Conservation (phyloP, 2,888 invertebrate genomes). For the Oligia latruncula region DNA sequence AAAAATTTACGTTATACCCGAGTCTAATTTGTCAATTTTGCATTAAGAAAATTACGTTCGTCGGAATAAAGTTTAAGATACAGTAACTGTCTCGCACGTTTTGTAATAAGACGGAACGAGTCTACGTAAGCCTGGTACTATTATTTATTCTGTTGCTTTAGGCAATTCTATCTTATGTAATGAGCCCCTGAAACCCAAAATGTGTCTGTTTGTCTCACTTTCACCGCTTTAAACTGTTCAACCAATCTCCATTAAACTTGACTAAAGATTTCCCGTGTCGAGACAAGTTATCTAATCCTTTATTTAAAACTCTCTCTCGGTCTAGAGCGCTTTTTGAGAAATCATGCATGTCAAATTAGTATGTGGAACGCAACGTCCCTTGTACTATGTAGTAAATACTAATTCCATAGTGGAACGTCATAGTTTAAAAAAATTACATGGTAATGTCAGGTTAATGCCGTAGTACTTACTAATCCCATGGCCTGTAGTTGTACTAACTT, state of each 20-base stretch:
- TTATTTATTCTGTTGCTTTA: conserved; percentile 39
- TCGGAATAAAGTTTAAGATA: too few relatives aligned
- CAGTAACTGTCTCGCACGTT: too few relatives aligned
- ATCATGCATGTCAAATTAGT: background rate
- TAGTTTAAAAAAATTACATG: background rate
- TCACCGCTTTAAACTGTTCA: background rate
- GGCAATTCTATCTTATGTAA: conserved; percentile 23
- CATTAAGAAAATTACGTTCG: too few relatives aligned
- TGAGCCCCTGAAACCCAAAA: conserved; percentile 25
- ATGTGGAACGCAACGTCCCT: background rate
- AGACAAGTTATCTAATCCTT: background rate
- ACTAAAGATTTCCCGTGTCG: background rate
- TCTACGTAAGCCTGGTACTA: conserved; percentile 2
- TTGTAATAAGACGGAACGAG: background rate
- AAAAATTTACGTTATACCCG: too few relatives aligned
- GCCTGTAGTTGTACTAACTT: background rate
- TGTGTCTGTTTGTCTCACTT: conserved; percentile 38
- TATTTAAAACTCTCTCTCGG: background rate
- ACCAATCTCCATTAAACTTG: conserved; percentile 1
- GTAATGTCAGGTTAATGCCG: background rate
- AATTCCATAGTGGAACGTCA: background rate
- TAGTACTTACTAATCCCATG: background rate
- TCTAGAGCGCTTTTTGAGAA: too few relatives aligned
- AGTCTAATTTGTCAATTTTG: too few relatives aligned
- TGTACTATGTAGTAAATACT: background rate